These are phyloP conservation scores for Paracyclopina nana DNA, from an alignment of 1,140 invertebrate species.

Conservation along the genomic window DNA sequence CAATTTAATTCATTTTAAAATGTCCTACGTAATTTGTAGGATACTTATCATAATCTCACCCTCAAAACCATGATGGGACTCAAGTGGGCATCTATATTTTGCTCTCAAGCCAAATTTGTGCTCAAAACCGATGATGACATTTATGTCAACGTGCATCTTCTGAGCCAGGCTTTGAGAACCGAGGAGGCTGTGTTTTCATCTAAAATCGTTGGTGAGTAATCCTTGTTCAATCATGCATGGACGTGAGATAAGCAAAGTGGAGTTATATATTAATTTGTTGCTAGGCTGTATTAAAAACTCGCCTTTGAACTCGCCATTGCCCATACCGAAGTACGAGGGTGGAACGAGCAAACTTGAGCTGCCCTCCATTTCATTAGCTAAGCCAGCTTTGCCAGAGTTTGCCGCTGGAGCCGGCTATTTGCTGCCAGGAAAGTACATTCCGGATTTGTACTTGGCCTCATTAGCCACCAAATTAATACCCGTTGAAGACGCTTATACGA, in stretches of 20 bases:
- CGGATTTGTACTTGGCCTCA: constrained; percentile 22
- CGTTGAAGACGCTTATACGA: constrained; percentile 29
- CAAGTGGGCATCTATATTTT: constrained; percentile 17
- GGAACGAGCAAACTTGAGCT: no score
- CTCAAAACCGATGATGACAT: constrained; percentile 21
- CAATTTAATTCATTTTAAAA: background rate
- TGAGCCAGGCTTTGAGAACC: constrained; percentile 1
- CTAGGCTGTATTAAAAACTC: constrained; percentile 7
- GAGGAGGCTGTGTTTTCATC: background rate
- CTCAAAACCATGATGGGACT: constrained; percentile 18
- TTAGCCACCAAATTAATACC: constrained; percentile 22
- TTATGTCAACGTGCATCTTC: constrained; percentile 2
- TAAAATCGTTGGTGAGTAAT: background rate
- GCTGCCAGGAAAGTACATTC: constrained; percentile 22
- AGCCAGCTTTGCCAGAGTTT: constrained; percentile 23
- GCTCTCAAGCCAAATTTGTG: constrained; percentile 18
- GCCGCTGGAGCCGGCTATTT: constrained; percentile 26
- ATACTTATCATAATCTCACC: constrained; percentile 20
- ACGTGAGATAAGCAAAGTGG: no score
- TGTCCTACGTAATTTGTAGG: constrained; percentile 1
- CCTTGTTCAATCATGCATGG: no score
- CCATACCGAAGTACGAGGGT: no score
- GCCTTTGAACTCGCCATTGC: background rate
- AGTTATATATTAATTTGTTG: no score
- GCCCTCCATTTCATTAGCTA: no score